Conservation (phyloP, 2,888 invertebrate species). For the Macrophya annulata region DNA sequence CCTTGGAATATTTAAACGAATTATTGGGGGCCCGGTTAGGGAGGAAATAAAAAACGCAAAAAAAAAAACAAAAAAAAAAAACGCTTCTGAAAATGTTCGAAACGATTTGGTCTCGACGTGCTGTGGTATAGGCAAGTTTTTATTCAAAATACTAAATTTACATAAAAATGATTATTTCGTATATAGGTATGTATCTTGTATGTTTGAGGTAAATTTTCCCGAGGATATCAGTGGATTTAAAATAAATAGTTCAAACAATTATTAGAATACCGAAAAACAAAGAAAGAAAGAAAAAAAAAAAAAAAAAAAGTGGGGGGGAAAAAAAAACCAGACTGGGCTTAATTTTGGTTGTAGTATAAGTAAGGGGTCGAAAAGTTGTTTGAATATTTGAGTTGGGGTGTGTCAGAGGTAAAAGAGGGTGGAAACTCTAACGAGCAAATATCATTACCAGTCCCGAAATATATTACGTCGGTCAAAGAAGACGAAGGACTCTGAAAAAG, state of each 20-base stretch:
- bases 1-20: conserved; percentile 36
- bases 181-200: background rate
- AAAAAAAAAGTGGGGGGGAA: background rate
- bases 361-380: conserved; percentile 56
- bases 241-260: conserved; percentile 50
- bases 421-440: conserved; percentile 65
- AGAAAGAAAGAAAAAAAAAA: background rate
- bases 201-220: background rate
- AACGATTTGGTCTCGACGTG: conserved; percentile 1
- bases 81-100: background rate
- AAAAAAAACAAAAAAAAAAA: background rate
- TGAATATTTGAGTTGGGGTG: conserved; percentile 65
- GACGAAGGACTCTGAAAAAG: conserved; percentile 21
- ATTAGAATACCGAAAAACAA: background rate
- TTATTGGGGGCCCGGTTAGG: background rate
- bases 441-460: conserved; percentile 66
- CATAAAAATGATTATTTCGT: background rate
- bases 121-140: background rate
- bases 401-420: conserved; percentile 58
- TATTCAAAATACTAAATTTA: conserved; percentile 16
- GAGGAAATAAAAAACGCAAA: background rate
- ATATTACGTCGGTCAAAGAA: conserved; percentile 58
- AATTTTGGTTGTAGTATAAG: conserved; percentile 21
- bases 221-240: background rate
- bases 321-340: conserved; percentile 6